Conservation (phyloP, 2,888 invertebrate species). For the Lamellibrachia columna region DNA sequence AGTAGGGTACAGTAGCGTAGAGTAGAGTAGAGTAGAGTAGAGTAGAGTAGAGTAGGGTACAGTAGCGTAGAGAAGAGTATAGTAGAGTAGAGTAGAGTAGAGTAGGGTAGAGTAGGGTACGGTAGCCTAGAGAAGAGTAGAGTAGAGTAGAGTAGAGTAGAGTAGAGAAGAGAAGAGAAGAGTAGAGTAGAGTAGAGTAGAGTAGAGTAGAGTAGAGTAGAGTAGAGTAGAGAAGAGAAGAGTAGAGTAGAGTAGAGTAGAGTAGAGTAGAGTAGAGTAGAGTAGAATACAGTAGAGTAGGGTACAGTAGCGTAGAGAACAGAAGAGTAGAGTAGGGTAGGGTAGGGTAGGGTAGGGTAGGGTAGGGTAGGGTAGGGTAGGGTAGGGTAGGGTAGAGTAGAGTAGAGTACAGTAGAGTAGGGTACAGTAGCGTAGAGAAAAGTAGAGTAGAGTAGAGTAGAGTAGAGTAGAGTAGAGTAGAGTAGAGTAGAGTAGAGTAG, state of each 20-base stretch:
- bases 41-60: conserved; percentile 10
- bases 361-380: conserved; percentile 18
- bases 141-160: conserved; percentile 14
- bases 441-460: conserved; percentile 5
- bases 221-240: background rate
- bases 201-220: conserved; percentile 18
- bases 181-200: conserved; percentile 19
- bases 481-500: conserved; percentile 17
- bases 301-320: background rate
- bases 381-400: background rate
- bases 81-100: too few relatives aligned
- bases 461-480: conserved; percentile 21
- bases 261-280: conserved; percentile 21
- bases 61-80: background rate
- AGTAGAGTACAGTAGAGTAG: conserved; percentile 14
- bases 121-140: too few relatives aligned
- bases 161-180: conserved; percentile 8
- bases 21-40: conserved; percentile 21
- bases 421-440: too few relatives aligned
- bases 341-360: background rate
- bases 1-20: too few relatives aligned
- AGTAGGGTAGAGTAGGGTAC: too few relatives aligned
- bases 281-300: too few relatives aligned
- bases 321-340: background rate
- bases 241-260: conserved; percentile 18